phyloP scores from a whole-genome alignment of 2,888 invertebrate species.

The Drosophila quasianomalipes region DNA sequence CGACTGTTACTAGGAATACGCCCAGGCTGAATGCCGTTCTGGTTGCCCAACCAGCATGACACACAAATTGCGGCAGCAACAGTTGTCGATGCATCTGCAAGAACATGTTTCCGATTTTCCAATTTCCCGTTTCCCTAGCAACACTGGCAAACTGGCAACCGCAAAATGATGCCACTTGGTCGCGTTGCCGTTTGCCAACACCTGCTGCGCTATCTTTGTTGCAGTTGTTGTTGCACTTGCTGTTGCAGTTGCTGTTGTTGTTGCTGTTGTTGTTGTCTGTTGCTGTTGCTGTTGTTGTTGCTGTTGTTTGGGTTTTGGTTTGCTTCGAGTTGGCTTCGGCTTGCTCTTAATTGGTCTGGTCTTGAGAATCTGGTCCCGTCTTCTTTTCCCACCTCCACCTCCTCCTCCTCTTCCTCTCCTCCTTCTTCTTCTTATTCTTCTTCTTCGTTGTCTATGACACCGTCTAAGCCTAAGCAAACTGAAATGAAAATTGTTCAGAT shows the following conservation, averaged over 20 bases:
- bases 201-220: slow-evolving; percentile 36
- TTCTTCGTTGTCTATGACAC: background rate
- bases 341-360: slow-evolving; percentile 39
- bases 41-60: slow-evolving; percentile 83
- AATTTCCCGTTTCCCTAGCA: slow-evolving; percentile 65
- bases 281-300: background rate
- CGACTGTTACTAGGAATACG: slow-evolving; percentile 25
- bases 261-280: background rate
- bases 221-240: slow-evolving; percentile 1
- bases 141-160: slow-evolving; percentile 42
- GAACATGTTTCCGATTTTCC: slow-evolving; percentile 78
- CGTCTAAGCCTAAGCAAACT: slow-evolving; percentile 21
- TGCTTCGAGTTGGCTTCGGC: slow-evolving; percentile 7
- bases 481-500: slow-evolving; percentile 6
- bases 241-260: background rate
- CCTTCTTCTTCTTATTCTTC: background rate
- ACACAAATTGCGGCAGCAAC: slow-evolving; percentile 61
- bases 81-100: slow-evolving; percentile 66
- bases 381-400: background rate
- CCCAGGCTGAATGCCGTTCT: slow-evolving; percentile 61
- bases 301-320: slow-evolving; percentile 1
- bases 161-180: slow-evolving; percentile 74
- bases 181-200: slow-evolving; percentile 51
- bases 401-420: background rate
- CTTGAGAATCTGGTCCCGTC: slow-evolving; percentile 33